Percentiles rank a stretch among this genome's conserved stretches.
Evolutionary conservation across 2,113 vertebrate species (phyloP).

Genomic region (Rhinoptilus africanus): DNA sequence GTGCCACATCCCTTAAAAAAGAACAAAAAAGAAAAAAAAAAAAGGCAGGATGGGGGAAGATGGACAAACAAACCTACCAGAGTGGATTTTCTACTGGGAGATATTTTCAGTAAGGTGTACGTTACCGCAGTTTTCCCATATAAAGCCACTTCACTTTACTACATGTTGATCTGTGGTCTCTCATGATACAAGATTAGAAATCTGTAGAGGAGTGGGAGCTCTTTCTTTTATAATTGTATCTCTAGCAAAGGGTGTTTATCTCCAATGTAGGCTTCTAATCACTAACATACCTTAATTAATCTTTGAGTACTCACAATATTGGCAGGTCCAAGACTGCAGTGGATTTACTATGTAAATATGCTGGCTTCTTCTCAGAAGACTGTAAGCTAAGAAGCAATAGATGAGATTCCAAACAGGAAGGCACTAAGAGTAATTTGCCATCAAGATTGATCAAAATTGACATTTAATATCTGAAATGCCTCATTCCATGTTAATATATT

Average conservation of each 20-base stretch:
- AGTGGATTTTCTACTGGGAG: neutral
- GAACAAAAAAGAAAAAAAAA: neutral
- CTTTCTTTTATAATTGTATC: neutral
- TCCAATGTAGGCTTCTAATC: neutral
- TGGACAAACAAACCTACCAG: neutral
- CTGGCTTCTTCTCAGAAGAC: neutral
- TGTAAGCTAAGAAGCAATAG: neutral
- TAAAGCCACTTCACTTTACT: neutral
- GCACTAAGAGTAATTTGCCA: neutral
- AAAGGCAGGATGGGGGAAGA: fast-evolving
- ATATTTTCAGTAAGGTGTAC: neutral
- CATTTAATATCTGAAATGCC: neutral
- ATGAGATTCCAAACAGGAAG: neutral
- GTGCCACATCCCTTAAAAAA: neutral
- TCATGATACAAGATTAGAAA: neutral
- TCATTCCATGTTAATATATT: neutral
- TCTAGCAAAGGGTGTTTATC: neutral
- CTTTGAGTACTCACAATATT: conserved; percentile 6
- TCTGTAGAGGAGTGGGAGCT: neutral
- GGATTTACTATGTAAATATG: neutral
- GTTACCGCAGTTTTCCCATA: neutral
- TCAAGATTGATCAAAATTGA: neutral
- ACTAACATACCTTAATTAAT: neutral
- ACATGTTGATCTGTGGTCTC: neutral
- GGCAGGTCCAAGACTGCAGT: neutral